Evolutionary conservation across 1,140 invertebrate species (phyloP).

Genomic region (Tetramorium alpestre): DNA sequence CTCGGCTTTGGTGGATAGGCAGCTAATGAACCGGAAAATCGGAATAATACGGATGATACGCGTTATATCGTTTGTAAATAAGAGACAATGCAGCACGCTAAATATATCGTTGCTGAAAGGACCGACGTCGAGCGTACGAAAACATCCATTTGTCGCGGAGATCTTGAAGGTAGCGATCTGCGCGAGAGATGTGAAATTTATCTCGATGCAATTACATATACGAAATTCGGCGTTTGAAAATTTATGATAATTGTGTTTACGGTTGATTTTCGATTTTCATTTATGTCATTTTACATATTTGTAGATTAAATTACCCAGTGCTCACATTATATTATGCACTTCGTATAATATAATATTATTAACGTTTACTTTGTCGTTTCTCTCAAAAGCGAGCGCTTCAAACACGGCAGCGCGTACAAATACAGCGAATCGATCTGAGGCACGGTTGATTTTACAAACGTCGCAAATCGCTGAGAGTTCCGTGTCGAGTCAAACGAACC

Average conservation of each 20-base stretch:
- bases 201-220: not conserved
- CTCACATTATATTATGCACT: not conserved
- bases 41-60: not conserved
- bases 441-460: conserved; percentile 23
- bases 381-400: conserved; percentile 4
- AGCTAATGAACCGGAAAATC: conserved; percentile 27
- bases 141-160: not conserved
- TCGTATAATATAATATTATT: not conserved
- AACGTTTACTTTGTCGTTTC: not conserved
- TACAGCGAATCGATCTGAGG: not conserved
- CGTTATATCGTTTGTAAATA: not conserved
- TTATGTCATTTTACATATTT: not conserved
- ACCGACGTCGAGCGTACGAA: not conserved
- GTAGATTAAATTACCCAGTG: not conserved
- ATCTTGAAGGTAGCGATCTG: not conserved
- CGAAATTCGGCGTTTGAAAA: not conserved
- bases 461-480: not conserved
- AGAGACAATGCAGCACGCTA: not conserved
- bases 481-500: not conserved
- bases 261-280: conserved; percentile 4
- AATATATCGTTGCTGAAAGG: not conserved
- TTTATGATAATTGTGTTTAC: not conserved
- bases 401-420: not conserved
- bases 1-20: not conserved
- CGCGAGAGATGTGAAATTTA: not conserved